Base-by-base conservation (phyloP, 2,888 invertebrate genomes). In the Hirtodrosophila histrioides region DNA sequence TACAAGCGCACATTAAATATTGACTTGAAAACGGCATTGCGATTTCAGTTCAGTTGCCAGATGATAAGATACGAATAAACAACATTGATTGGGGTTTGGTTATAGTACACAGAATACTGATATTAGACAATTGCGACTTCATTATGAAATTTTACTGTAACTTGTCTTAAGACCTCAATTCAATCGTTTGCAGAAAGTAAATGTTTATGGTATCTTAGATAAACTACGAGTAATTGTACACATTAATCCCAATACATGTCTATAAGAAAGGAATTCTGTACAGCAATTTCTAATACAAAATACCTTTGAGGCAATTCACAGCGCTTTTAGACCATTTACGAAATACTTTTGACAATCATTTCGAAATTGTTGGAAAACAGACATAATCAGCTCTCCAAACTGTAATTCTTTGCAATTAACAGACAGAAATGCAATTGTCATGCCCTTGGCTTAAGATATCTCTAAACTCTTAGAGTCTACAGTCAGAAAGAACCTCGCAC, bases 1-100 rank as follows among this genome's bases (percentile, higher is more conserved):
- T 7, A 8, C 10, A 49, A 11, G 10, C 6, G 4, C 6, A 27
- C 6, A 27, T 27, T 9, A 11, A 31, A 44, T 29, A 33, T 53
- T 12, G 5, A 31, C 35, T 23, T 31, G 33, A 27, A 46, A 33
- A 46, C 41, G 8, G 2, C 29, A 56, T 36, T 40, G 23, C 27
- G 33, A 33, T 53, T 70, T 39, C 49, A 11, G 49, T 35, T 36
- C 37, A 24, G 5, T 31, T 35, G 44, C 41, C 40, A 9, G 33
- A n/a, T 41, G 70, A 69, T 69, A 64, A 69, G 58, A 50, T 43
- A 40, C 29, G 49, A 51, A 64, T 53, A 44, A 11, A 46, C 31
- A 40, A 17, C 4, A 45, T 8, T 29, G 53, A 68, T 54, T 51
- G 43, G 7, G 3, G 5, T 17, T n/a, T 31, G 3, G 23, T 37